Percentiles rank a stretch among this genome's conserved stretches.
Conservation (phyloP, 1,140 invertebrate genomes). For the Nebria ingens region DNA sequence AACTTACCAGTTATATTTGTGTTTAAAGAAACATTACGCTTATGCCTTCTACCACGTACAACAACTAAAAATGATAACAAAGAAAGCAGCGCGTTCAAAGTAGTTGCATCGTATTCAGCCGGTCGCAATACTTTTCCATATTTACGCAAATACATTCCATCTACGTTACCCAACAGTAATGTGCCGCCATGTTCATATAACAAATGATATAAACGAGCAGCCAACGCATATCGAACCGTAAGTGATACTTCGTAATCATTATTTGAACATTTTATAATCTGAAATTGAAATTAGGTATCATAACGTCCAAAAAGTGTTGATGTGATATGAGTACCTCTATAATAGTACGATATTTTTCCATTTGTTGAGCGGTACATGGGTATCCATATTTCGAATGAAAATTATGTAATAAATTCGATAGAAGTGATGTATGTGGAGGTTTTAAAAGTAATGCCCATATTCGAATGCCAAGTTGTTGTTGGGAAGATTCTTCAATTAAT, state of each 20-base stretch:
- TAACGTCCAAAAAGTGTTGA: too few relatives aligned
- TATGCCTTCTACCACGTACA: slow-evolving; percentile 21
- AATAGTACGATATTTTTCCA: slow-evolving; percentile 25
- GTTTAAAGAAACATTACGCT: slow-evolving; percentile 25
- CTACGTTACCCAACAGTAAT: slow-evolving; percentile 22
- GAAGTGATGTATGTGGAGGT: slow-evolving; percentile 24
- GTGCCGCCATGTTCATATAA: slow-evolving; percentile 24
- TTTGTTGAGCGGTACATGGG: slow-evolving; percentile 17
- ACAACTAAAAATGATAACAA: slow-evolving; percentile 26
- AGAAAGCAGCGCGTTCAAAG: slow-evolving; percentile 23
- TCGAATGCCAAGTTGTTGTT: slow-evolving; percentile 19
- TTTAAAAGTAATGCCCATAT: slow-evolving; percentile 28
- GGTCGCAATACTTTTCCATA: slow-evolving; percentile 23
- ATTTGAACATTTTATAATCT: slow-evolving; percentile 21
- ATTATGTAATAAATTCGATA: slow-evolving; percentile 21
- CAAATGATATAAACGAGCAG: slow-evolving; percentile 28
- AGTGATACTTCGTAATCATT: slow-evolving; percentile 3
- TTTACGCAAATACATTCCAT: slow-evolving; percentile 20
- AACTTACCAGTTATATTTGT: slow-evolving; percentile 24
- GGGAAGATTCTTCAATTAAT: slow-evolving; percentile 19
- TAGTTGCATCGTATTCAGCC: slow-evolving; percentile 21
- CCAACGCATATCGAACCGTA: slow-evolving; percentile 15
- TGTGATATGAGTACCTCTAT: slow-evolving; percentile 20
- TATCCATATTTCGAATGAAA: slow-evolving; percentile 25
- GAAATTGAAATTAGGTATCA: too few relatives aligned